Conservation (phyloP, 2,888 invertebrate genomes). For the Tenthredo mesomela region DNA sequence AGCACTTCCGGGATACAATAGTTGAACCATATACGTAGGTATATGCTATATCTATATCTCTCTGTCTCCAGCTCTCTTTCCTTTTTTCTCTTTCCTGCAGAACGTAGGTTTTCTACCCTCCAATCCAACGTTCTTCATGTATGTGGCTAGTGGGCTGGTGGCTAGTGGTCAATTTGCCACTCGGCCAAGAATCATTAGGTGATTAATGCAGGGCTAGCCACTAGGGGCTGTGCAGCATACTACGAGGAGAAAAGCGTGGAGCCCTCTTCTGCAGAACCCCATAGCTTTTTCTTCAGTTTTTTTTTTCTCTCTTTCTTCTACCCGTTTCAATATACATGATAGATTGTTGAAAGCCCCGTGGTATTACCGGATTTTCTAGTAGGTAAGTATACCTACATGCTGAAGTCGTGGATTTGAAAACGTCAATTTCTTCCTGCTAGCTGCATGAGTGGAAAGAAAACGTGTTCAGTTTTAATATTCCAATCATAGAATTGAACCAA, state of each 20-base stretch:
- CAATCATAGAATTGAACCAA: background rate
- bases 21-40: background rate
- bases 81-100: conserved; percentile 1
- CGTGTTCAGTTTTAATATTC: background rate
- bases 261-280: conserved; percentile 25
- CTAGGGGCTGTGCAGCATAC: conserved; percentile 49
- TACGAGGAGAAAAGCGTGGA: conserved; percentile 28
- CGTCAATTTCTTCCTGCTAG: background rate
- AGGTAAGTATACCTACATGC: background rate
- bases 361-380: background rate
- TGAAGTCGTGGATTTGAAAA: background rate
- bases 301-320: conserved; percentile 47
- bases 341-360: background rate
- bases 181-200: conserved; percentile 76
- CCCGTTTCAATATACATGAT: conserved; percentile 51
- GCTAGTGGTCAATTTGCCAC: conserved; percentile 76
- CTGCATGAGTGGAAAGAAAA: background rate
- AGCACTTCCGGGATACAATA: conserved; percentile 35
- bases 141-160: conserved; percentile 7
- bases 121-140: background rate
- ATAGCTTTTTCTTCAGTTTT: conserved; percentile 23
- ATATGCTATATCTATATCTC: background rate
- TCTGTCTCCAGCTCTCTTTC: background rate
- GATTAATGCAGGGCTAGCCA: conserved; percentile 57
- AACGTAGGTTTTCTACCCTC: conserved; percentile 35